Base-by-base conservation (phyloP, 2,113 vertebrate genomes). In the Aptenodytes patagonicus region DNA sequence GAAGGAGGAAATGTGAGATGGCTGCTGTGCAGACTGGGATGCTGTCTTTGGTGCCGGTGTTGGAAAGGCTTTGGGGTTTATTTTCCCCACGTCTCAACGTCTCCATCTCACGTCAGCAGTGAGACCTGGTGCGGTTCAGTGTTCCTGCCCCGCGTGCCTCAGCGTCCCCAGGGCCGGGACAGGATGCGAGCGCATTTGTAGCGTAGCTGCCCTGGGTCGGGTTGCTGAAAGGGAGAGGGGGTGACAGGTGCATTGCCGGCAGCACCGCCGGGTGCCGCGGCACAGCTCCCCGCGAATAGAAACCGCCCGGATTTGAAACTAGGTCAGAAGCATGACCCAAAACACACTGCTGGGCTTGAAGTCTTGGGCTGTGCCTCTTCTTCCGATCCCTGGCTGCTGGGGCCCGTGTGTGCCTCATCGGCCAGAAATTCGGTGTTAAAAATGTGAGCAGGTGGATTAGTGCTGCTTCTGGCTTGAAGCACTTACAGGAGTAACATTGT, bases 401-500 rank as follows among this genome's bases (percentile, higher is more conserved):
- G 51, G 10, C 14, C n/a, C 0, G 1, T 7, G 19, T 0, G 1
- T 40, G 55, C 58, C 24, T 75, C 72, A 25, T 14, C 9, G 2
- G 32, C 57, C 69, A 71, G 71, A 25, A 73, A 68, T 36, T 10
- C 0, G 0, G 21, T 5, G 47, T 31, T 64, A 49, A 64, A 52
- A 22, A 12, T 1, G 17, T 1, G 36, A 75, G 87, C 92, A 70
- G 94, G 66, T 61, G 93, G 28, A 5, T 82, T 10, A 4, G 70
- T 6, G 54, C 84, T 34, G 65, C 68, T 6, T 29, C 55, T 80
- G 87, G 22, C 68, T n/a, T 1, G 2, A n/a, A 51, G 38, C 6
- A 0, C 32, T 58, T 0, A 0, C 28, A 28, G 38, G 36, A 51
- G 44, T 1, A 8, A 3, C 0, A 26, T 4, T 22, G 7, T 61